phyloP scores from a whole-genome alignment of 2,797 vertebrate genomes.

The Aldrovandia affinis region DNA sequence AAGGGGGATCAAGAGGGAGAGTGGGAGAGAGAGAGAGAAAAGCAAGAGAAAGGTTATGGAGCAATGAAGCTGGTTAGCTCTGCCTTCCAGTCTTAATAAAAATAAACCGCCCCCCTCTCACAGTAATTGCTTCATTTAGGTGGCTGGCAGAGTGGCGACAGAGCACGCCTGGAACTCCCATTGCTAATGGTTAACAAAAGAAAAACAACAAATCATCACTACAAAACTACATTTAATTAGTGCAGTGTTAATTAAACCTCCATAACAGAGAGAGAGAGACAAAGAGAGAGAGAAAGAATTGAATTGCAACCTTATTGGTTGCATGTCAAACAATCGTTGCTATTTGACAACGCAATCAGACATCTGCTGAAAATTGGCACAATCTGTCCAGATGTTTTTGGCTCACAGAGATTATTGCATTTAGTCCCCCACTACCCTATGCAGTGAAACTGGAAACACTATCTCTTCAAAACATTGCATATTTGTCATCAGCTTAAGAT shows the following conservation, averaged over 20 bases:
- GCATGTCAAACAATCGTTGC: not conserved
- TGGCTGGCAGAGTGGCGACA: conserved; percentile 44
- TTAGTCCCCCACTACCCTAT: not conserved
- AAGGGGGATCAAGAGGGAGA: not conserved
- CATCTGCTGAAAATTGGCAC: not conserved
- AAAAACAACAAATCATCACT: not conserved
- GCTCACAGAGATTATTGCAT: not conserved
- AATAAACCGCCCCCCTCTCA: conserved; percentile 23
- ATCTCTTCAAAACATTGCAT: not conserved
- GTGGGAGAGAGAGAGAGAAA: conserved; percentile 10
- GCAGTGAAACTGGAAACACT: no score
- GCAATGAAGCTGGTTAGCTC: not conserved
- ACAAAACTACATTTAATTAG: conserved; percentile 24
- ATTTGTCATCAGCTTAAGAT: not conserved
- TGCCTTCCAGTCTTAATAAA: conserved; percentile 31
- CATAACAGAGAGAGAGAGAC: not conserved
- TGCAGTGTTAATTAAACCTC: not conserved
- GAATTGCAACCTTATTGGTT: not conserved
- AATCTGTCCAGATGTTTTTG: not conserved
- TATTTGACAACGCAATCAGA: not conserved
- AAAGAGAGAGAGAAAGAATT: not conserved
- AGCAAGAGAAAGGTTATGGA: not conserved
- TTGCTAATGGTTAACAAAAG: not conserved
- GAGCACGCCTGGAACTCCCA: conserved; percentile 23
- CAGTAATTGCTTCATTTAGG: conserved; percentile 55